phyloP scores from a whole-genome alignment of 2,113 vertebrate genomes.

The Microtus pennsylvanicus region DNA sequence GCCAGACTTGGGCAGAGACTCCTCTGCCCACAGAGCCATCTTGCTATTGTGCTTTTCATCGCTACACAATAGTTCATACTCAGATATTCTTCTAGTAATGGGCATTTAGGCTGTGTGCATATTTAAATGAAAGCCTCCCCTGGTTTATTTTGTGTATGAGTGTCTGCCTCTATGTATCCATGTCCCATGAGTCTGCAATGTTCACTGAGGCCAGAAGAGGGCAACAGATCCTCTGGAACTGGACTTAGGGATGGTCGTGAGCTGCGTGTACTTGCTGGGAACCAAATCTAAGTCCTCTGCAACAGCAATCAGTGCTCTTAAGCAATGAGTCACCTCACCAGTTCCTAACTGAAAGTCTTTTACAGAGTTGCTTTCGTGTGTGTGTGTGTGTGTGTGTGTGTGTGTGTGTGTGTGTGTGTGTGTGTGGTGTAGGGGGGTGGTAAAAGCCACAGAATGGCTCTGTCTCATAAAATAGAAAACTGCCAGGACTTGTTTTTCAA shows the following conservation, averaged over 20 bases:
- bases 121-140: background rate
- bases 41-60: background rate
- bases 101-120: background rate
- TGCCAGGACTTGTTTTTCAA: background rate
- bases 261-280: background rate
- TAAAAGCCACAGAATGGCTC: background rate
- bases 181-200: background rate
- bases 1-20: background rate
- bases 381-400: no score
- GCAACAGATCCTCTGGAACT: background rate
- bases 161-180: background rate
- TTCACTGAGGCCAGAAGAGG: background rate
- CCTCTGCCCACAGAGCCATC: no score
- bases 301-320: background rate
- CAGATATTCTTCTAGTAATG: background rate
- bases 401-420: background rate
- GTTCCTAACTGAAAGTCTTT: background rate
- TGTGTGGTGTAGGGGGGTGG: background rate
- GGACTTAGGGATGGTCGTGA: background rate
- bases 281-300: background rate
- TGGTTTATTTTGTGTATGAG: background rate
- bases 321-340: background rate
- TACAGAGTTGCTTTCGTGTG: background rate
- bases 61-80: background rate
- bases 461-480: background rate